Evolutionary conservation across 2,888 invertebrate species (phyloP).

Genomic region (Neoscelio sp.): DNA sequence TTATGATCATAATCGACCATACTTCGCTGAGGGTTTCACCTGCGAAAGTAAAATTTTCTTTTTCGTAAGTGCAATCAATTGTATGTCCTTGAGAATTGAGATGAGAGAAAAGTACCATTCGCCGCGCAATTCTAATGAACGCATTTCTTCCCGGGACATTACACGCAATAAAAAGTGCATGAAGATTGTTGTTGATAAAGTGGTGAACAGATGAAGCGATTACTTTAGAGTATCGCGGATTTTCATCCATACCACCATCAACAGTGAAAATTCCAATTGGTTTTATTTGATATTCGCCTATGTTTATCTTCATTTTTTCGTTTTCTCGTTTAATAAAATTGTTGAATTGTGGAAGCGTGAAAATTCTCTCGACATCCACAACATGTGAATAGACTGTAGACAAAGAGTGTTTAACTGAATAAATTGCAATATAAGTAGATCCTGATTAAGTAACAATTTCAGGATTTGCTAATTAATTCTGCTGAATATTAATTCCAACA

Average conservation of each 20-base stretch:
- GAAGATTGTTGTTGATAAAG: slow-evolving; percentile 64
- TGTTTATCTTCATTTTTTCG: too few relatives aligned
- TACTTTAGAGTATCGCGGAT: slow-evolving; percentile 46
- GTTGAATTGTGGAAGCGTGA: slow-evolving; percentile 68
- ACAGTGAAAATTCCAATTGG: slow-evolving; percentile 73
- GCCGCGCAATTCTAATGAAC: slow-evolving; percentile 76
- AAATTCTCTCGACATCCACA: slow-evolving; percentile 20
- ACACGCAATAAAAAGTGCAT: slow-evolving; percentile 74
- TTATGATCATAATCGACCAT: too few relatives aligned
- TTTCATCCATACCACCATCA: slow-evolving; percentile 68
- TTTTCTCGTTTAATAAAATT: too few relatives aligned
- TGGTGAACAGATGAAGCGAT: slow-evolving; percentile 18
- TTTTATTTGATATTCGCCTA: too few relatives aligned
- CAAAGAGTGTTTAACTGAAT: slow-evolving; percentile 73
- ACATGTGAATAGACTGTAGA: slow-evolving; percentile 73
- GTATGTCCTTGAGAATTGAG: too few relatives aligned
- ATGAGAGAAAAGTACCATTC: slow-evolving; percentile 79
- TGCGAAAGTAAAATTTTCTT: too few relatives aligned
- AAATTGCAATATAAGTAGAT: slow-evolving; percentile 80
- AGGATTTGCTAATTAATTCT: slow-evolving; percentile 70
- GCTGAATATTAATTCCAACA: slow-evolving; percentile 72
- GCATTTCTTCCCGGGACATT: slow-evolving; percentile 70
- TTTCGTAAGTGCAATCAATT: too few relatives aligned
- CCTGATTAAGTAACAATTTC: slow-evolving; percentile 79
- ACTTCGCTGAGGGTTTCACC: too few relatives aligned